Percentiles rank a stretch among this genome's conserved stretches.
These are phyloP conservation scores for Capromys pilorides DNA, from an alignment of 2,797 vertebrate species.

Conservation along the genomic window DNA sequence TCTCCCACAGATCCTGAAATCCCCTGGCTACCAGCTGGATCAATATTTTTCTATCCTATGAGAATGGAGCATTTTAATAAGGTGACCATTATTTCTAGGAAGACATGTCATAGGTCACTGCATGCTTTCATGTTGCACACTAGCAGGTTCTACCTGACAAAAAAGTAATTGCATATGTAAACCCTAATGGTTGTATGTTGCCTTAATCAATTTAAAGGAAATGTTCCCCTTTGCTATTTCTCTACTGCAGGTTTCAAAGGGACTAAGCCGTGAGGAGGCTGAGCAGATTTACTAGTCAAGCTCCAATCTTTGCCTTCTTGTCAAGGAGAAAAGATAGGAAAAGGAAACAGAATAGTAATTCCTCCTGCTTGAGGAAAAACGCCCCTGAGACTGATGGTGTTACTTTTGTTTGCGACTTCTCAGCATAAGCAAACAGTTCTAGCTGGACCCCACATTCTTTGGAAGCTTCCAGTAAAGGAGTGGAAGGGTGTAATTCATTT, in stretches of 20 bases:
- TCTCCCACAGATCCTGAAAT: not conserved
- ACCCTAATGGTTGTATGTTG: not conserved
- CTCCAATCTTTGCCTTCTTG: not conserved
- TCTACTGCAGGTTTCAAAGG: not conserved
- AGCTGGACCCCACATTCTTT: not conserved
- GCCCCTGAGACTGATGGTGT: not conserved
- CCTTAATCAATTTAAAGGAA: not conserved
- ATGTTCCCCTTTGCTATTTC: not conserved
- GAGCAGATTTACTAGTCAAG: not conserved
- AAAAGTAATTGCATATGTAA: not conserved
- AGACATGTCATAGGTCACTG: not conserved
- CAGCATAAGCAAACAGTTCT: not conserved
- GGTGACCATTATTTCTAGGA: not conserved
- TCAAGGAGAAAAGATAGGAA: not conserved
- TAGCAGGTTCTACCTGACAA: not conserved
- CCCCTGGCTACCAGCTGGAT: not conserved
- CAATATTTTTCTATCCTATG: not conserved
- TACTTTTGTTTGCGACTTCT: not conserved
- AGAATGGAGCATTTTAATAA: not conserved
- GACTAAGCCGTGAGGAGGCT: not conserved
- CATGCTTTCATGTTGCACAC: not conserved
- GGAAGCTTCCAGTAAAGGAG: not conserved
- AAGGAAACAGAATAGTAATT: not conserved
- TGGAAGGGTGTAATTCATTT: not conserved
- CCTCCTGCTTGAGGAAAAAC: not conserved